These are phyloP conservation scores for Agriopis aurantiaria DNA, from an alignment of 2,888 invertebrate species.

Conservation along the genomic window DNA sequence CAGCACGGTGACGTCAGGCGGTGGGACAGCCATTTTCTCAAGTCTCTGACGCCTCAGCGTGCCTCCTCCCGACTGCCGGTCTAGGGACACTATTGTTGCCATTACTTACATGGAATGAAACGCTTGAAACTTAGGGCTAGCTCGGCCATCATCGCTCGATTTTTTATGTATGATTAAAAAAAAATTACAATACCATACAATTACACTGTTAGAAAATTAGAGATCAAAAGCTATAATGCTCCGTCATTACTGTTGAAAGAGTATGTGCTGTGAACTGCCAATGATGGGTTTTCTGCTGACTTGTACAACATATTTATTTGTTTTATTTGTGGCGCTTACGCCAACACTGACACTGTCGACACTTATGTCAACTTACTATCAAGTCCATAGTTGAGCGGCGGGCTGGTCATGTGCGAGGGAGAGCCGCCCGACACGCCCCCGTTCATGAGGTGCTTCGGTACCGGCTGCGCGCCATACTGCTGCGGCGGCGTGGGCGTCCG, in stretches of 20 bases:
- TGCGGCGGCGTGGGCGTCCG: slow-evolving; percentile 80
- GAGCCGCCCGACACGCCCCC: slow-evolving; percentile 64
- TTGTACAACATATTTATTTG: no score
- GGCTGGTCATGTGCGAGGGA: slow-evolving; percentile 70
- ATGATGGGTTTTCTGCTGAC: neutral
- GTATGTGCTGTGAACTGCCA: no score
- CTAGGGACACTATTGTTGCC: slow-evolving; percentile 55
- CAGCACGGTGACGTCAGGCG: slow-evolving; percentile 84
- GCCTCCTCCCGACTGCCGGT: slow-evolving; percentile 78
- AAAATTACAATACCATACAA: no score
- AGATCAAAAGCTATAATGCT: no score
- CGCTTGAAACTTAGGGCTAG: no score
- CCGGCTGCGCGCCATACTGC: slow-evolving; percentile 67
- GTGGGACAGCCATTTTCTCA: slow-evolving; percentile 80
- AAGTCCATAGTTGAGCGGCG: slow-evolving; percentile 72
- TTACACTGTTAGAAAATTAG: no score
- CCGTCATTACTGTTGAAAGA: no score
- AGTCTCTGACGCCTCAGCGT: slow-evolving; percentile 76
- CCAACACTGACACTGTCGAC: no score
- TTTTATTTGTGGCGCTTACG: no score
- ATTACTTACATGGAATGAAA: slow-evolving; percentile 15
- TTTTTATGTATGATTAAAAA: no score
- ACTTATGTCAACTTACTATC: slow-evolving; percentile 63
- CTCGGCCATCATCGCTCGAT: no score
- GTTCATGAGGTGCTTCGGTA: slow-evolving; percentile 67